phyloP scores from a whole-genome alignment of 2,113 vertebrate genomes.

The Ardeotis arabs region DNA sequence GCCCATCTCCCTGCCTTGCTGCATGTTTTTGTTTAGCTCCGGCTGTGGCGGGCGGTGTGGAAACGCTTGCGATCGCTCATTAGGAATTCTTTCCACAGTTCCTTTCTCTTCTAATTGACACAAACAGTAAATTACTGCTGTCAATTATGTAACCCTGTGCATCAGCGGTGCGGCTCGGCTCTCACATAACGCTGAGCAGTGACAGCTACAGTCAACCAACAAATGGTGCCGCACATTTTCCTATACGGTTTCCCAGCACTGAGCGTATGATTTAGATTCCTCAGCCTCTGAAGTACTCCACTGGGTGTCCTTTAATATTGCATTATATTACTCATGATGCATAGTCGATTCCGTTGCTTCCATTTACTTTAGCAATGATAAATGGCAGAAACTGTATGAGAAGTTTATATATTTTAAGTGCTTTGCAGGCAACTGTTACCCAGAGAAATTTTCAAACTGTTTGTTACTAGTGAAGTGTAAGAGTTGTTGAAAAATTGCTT shows the following conservation, averaged over 20 bases:
- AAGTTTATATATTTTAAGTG: conserved; percentile 61
- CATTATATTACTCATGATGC: conserved; percentile 63
- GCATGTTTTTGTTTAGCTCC: not conserved
- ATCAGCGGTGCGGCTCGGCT: not conserved
- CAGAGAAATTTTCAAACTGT: conserved; percentile 34
- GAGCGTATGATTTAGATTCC: conserved; percentile 56
- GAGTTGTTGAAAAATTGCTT: conserved; percentile 22
- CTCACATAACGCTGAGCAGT: not conserved
- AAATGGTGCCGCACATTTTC: conserved; percentile 40
- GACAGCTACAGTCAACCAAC: conserved; percentile 34
- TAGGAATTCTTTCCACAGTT: conserved; percentile 36
- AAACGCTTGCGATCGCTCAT: not conserved
- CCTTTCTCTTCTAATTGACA: not conserved
- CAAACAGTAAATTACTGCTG: not conserved
- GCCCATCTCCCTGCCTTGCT: not conserved
- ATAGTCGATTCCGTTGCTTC: conserved; percentile 53
- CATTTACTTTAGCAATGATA: conserved; percentile 70
- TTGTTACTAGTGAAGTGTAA: conserved; percentile 18
- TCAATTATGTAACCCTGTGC: not conserved
- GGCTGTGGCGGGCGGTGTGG: not conserved
- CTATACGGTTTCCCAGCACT: conserved; percentile 25
- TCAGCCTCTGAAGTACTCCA: conserved; percentile 45
- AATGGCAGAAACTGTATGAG: conserved; percentile 24
- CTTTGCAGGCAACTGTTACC: conserved; percentile 48
- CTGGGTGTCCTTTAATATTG: conserved; percentile 66